Evolutionary conservation across 2,888 invertebrate species (phyloP), one percentile per base, ranked within the genome.

Genomic region (Drosophila formosana): DNA sequence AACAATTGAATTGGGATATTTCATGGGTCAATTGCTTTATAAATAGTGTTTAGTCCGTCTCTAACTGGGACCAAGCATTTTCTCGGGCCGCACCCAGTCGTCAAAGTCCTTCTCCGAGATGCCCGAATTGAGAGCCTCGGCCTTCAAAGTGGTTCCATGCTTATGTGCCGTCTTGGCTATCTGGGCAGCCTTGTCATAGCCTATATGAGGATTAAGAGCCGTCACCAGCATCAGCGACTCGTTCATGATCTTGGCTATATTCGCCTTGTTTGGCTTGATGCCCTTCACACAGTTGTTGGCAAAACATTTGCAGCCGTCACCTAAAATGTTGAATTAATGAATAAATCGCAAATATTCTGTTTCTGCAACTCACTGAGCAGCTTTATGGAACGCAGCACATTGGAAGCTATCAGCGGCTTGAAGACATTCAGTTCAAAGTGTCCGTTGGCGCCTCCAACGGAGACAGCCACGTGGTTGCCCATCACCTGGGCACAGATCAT

Each of bases 391-490:
- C 97, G 94, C 49, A 98, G 93, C 2, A 98, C 97, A 92, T 98
- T 98, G 11, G 97, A 94, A 0, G 98, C 98, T 78, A 99, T 99
- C 94, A 99, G 94, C 0, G 99, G 98, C 91, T 98, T 99, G 93
- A 98, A 99, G 3, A 98, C 99, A 93, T 99, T 99, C 26, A 99
- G 94, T 92, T 99, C 98, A 92, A 99, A 99, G 93, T 99, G 99
- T 0, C 99, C 99, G 91, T 97, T 98, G 85, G 97, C 96, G 39
- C 98, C 98, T 34, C 98, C 98, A 28, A 99, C 92, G 0, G 97
- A 96, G 34, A 96, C 95, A 0, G 99, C 98, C 41, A 98, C 97
- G 91, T 99, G 97, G 93, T 99, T 99, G 34, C 99, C 98, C 96
- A 99, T 98, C 53, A 99, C 98, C 91, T 97, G 97, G 2, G 97